Evolutionary conservation across 37 sponge, comb jelly and placozoan genomes (phyloP), one percentile per base, ranked within the genome.

Genomic region (Chondrilla cf. caribensis): DNA sequence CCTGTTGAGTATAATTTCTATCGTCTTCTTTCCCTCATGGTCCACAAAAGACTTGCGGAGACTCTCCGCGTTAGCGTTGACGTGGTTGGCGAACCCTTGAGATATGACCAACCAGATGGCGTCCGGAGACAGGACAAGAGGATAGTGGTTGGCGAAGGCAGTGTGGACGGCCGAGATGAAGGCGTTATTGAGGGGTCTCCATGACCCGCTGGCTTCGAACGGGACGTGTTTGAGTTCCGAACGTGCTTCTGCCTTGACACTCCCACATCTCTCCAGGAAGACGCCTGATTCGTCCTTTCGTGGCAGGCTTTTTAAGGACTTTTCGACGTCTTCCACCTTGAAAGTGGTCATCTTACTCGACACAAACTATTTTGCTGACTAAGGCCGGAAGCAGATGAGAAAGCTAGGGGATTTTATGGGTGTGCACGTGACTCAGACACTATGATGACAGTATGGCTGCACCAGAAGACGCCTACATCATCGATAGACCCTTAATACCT

Each of bases 21-120:
- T n/a, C n/a, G n/a, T n/a, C n/a, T n/a, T 6, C 59, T 89, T 89
- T 28, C 85, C 85, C 42, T 89, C 79, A 44, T 85, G 85, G 19
- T 81, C 78, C 18, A 89, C 89, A 15, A 89, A 89, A 21, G 33
- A 14, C 42, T 77, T 42, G 29, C 89, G 54, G 0, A 89, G 82
- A 1, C 81, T 80, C 38, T 89, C 89, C 14, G 89, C 85, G 33
- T 89, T 85, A 17, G 21, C 44, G 33, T 77, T 89, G 55, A 89
- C 79, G 32, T 89, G 85, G 0, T 38, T 19, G 3, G 89, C 64
- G 1, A 89, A 60, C 1, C 85, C 86, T 57, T 84, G 85, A 0
- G 60, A 62, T 21, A 89, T 85, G 28, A 64, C 58, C 82, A 85
- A 24, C 89, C 89, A 89, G 6, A 89, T 64, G 21, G 41, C 26